phyloP scores from a whole-genome alignment of 2,888 invertebrate species.

The Auanema freiburgensis region DNA sequence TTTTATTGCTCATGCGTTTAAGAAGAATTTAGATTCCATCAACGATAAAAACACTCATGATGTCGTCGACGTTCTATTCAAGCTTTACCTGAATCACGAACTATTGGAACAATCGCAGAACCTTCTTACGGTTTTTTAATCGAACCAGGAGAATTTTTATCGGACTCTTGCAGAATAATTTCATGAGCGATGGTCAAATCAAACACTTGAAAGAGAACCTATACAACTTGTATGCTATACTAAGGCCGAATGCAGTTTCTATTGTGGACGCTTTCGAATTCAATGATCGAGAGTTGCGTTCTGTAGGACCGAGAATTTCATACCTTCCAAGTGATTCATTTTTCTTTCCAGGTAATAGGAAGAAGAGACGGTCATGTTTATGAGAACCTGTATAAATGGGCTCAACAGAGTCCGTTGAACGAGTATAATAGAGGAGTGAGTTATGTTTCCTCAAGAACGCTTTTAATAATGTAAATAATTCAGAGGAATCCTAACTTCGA shows the following conservation, averaged over 20 bases:
- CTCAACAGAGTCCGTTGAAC: conserved; percentile 51
- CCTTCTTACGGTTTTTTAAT: conserved; percentile 7
- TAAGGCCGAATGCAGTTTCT: conserved; percentile 85
- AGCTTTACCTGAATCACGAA: conserved; percentile 72
- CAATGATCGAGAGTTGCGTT: conserved; percentile 65
- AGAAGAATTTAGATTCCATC: conserved; percentile 19
- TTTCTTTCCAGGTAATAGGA: conserved; percentile 50
- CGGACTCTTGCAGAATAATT: conserved; percentile 21
- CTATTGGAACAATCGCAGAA: conserved; percentile 23
- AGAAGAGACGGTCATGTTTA: conserved; percentile 66
- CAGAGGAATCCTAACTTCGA: conserved; percentile 26
- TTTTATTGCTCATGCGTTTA: conserved; percentile 35
- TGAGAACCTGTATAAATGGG: conserved; percentile 65
- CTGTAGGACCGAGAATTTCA: conserved; percentile 63
- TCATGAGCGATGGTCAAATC: conserved; percentile 23
- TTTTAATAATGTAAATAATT: no score
- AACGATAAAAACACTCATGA: conserved; percentile 67
- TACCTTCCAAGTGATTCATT: conserved; percentile 48
- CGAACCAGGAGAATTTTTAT: no score
- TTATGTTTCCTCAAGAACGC: not conserved
- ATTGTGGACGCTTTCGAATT: conserved; percentile 87
- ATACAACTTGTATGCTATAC: conserved; percentile 29
- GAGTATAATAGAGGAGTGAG: conserved; percentile 18
- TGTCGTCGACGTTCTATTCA: conserved; percentile 76
- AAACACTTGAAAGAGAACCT: conserved; percentile 24